Base-by-base conservation (phyloP, 2,113 vertebrate species). In the Camelus dromedarius region DNA sequence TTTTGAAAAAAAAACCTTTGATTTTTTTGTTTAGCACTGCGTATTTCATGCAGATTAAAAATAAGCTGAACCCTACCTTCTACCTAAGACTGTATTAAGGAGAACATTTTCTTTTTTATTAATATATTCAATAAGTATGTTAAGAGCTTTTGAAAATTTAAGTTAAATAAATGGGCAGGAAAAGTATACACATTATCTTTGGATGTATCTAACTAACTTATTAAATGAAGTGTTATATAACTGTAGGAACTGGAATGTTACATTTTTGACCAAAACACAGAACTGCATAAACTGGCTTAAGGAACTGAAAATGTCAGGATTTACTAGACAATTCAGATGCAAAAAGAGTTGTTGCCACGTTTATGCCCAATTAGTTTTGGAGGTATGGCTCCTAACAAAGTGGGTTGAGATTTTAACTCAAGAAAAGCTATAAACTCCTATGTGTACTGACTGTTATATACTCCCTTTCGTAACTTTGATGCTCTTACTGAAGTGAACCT, bases 201-300 rank as follows among this genome's bases (percentile, higher is more conserved):
- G 50, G 38, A 96, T 85, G 22, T 93, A 90, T 42, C 93, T 75
- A 95, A 84, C 93, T 75, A 95, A 84, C 82, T 91, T 91, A 96
- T 79, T 88, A 89, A 83, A 82, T 56, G 11, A 96, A 87, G 22
- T 64, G 6, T 70, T 89, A 67, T 11, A 18, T 85, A 91, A 90
- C 28, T 94, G n/a, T 10, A 96, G 88, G 66, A 84, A 70, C 9
- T 90, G 26, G 32, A 96, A 60, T 69, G n/a, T 69, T 90, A 79
- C 30, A 46, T 35, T 69, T 85, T 22, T 85, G n/a, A 92, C 42
- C 67, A 83, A 92, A 91, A 86, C 35, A 95, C 42, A 82, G 42
- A 95, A 85, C 56, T 95, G 48, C 50, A 66, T 54, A 73, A 79
- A 89, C 26, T 82, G 28, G 93, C 46, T 48, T 82, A 82, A 79